Evolutionary conservation across 2,888 invertebrate species (phyloP).

Genomic region (Polia nebulosa): DNA sequence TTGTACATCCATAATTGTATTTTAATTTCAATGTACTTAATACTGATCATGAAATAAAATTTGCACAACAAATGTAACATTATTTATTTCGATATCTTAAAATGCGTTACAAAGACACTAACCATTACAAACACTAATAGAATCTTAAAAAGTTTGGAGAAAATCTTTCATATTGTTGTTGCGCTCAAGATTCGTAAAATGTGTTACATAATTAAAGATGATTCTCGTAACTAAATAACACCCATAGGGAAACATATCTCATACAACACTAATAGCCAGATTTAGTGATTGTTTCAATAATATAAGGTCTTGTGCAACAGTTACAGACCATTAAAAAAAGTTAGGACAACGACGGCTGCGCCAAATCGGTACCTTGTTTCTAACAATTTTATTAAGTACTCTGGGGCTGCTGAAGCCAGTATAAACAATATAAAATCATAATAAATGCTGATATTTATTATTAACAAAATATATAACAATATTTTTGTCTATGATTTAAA

Average conservation of each 20-base stretch:
- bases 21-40: constrained; percentile 73
- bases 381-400: constrained; percentile 80
- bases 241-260: constrained; percentile 26
- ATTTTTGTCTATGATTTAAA: constrained; percentile 63
- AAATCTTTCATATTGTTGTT: constrained; percentile 29
- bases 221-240: constrained; percentile 41
- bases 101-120: constrained; percentile 58
- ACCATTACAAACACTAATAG: constrained; percentile 55
- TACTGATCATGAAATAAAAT: constrained; percentile 73
- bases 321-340: constrained; percentile 12
- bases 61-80: constrained; percentile 59
- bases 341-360: neutral
- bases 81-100: constrained; percentile 54
- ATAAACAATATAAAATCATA: constrained; percentile 72
- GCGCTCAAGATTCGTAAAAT: constrained; percentile 36
- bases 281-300: constrained; percentile 24
- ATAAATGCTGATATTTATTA: constrained; percentile 83
- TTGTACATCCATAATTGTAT: constrained; percentile 76
- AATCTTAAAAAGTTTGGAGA: constrained; percentile 54
- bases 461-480: constrained; percentile 66
- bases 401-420: constrained; percentile 78
- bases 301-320: constrained; percentile 17
- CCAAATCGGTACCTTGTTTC: constrained; percentile 22
- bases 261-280: constrained; percentile 20
- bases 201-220: constrained; percentile 27